Conservation (phyloP, 1,140 invertebrate genomes). For the Cyclargus thomasi region DNA sequence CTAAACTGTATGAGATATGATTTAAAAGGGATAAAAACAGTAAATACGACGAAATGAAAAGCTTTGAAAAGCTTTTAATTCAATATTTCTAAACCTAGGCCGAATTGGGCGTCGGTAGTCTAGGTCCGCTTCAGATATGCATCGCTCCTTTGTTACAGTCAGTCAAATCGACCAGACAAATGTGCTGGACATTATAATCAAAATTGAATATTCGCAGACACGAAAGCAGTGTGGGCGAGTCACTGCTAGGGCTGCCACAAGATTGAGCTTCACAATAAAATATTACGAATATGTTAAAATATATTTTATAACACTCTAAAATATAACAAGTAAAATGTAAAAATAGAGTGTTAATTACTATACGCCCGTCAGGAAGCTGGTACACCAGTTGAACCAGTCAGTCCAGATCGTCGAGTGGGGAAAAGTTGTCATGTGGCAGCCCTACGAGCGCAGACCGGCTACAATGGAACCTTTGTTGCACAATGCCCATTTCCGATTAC, state of each 20-base stretch:
- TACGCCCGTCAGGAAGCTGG: not conserved
- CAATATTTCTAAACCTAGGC: too few relatives aligned
- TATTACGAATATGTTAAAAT: too few relatives aligned
- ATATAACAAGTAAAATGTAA: not conserved
- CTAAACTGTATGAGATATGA: too few relatives aligned
- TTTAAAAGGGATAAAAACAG: too few relatives aligned
- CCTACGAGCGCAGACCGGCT: constrained; percentile 27
- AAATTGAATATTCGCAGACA: constrained; percentile 45
- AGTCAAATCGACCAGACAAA: not conserved
- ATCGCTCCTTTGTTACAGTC: too few relatives aligned
- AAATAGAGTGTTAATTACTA: not conserved
- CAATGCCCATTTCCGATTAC: constrained; percentile 73
- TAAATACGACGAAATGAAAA: too few relatives aligned
- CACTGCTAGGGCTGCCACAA: constrained; percentile 18
- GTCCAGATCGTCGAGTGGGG: not conserved
- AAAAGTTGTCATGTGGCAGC: not conserved
- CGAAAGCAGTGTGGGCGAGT: constrained; percentile 34
- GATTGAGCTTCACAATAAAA: not conserved
- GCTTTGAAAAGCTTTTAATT: too few relatives aligned
- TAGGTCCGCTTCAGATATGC: too few relatives aligned
- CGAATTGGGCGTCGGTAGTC: too few relatives aligned
- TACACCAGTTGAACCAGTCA: not conserved
- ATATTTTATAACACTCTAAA: too few relatives aligned
- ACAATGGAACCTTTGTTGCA: constrained; percentile 67
- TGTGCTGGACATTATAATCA: constrained; percentile 18